A percentile compares a stretch with the other conserved stretches of the same genome.
phyloP scores from a whole-genome alignment of 2,113 vertebrate species.

The Pampusana beccarii region DNA sequence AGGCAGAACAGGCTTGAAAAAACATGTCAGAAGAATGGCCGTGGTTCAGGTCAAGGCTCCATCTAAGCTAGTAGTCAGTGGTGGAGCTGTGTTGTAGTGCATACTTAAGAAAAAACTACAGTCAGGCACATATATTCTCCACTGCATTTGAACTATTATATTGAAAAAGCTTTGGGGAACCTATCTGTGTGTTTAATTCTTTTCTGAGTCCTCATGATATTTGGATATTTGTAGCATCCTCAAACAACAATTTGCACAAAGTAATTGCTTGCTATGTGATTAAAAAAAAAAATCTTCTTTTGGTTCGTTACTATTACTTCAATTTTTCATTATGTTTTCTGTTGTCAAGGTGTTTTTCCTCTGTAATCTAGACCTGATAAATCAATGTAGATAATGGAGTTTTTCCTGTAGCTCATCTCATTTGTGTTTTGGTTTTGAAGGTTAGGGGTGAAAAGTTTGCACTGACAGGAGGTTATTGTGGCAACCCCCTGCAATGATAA shows the following conservation, averaged over 20 bases:
- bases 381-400: not conserved
- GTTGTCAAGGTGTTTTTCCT: not conserved
- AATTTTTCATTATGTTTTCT: not conserved
- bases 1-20: not conserved
- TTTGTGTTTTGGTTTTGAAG: not conserved
- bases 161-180: not conserved
- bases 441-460: not conserved
- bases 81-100: not conserved
- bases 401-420: not conserved
- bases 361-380: not conserved
- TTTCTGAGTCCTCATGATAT: not conserved
- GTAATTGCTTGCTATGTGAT: not conserved
- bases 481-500: not conserved
- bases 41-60: not conserved
- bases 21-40: not conserved
- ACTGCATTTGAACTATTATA: not conserved
- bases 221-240: not conserved
- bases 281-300: not conserved
- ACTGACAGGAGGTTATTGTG: not conserved
- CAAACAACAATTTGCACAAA: not conserved
- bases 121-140: not conserved
- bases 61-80: not conserved
- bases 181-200: not conserved
- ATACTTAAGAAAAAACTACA: not conserved
- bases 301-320: not conserved